Conservation (phyloP, 2,888 invertebrate species). For the Leptopilina myrica region DNA sequence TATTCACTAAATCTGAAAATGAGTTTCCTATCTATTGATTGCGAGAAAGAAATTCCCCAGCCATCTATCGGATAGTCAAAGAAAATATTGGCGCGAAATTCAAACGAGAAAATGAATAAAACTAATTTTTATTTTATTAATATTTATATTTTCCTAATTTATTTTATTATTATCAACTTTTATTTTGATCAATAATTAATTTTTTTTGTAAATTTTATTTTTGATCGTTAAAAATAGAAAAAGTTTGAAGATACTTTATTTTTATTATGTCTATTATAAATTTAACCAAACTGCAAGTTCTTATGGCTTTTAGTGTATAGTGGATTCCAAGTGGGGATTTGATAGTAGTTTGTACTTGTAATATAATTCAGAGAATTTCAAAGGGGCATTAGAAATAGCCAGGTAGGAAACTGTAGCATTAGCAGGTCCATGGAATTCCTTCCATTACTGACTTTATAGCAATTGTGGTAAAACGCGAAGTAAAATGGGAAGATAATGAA, state of each 20-base stretch:
- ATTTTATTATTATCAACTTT: too few relatives aligned
- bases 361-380: conserved; percentile 21
- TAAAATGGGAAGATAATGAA: conserved; percentile 29
- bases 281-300: background rate
- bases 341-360: conserved; percentile 4
- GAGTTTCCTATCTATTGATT: too few relatives aligned
- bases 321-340: background rate
- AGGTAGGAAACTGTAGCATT: conserved; percentile 14
- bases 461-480: conserved; percentile 24
- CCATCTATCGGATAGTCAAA: too few relatives aligned
- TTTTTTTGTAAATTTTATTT: too few relatives aligned
- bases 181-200: too few relatives aligned
- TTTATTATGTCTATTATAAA: background rate
- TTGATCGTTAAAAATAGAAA: too few relatives aligned
- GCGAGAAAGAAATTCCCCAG: too few relatives aligned
- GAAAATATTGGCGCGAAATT: too few relatives aligned
- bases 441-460: conserved; percentile 31
- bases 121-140: too few relatives aligned
- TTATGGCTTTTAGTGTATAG: background rate
- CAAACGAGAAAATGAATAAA: too few relatives aligned
- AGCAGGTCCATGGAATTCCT: conserved; percentile 31
- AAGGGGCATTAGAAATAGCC: background rate
- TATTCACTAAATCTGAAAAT: too few relatives aligned
- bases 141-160: too few relatives aligned
- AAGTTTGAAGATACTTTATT: background rate